Evolutionary conservation across 2,797 vertebrate species (phyloP).

Genomic region (Hemitrygon akajei): DNA sequence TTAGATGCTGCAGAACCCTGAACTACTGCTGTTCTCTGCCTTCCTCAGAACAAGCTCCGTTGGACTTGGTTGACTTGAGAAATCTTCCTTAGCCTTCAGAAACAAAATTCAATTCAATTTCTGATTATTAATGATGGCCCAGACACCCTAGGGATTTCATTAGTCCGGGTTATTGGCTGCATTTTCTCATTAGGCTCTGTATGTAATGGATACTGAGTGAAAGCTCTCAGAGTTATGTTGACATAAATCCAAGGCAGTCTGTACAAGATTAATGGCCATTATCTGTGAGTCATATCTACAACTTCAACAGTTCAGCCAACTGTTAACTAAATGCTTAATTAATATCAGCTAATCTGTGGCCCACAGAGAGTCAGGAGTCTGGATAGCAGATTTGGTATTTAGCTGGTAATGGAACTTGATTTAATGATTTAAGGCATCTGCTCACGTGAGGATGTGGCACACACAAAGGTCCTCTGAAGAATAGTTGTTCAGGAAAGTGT

Average conservation of each 20-base stretch:
- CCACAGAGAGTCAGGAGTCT: neutral
- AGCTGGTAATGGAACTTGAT: neutral
- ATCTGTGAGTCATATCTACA: neutral
- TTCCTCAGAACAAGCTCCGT: neutral
- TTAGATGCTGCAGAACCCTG: neutral
- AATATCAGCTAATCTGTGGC: neutral
- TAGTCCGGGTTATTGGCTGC: neutral
- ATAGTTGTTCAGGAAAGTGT: neutral
- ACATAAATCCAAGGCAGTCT: conserved; percentile 11
- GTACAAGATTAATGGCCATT: neutral
- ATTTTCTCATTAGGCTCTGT: neutral
- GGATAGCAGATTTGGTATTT: neutral
- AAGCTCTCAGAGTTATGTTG: neutral
- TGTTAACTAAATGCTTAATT: conserved; percentile 12
- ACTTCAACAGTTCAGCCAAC: neutral
- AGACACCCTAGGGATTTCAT: neutral
- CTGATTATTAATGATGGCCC: neutral
- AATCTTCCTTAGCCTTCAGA: neutral
- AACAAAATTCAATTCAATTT: conserved; percentile 27
- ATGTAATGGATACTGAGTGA: conserved; percentile 5
- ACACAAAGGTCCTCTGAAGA: neutral
- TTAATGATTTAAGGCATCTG: neutral
- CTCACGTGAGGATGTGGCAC: neutral
- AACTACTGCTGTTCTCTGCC: neutral
- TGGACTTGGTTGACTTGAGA: neutral